Percentiles rank a stretch among this genome's conserved stretches.
These are phyloP conservation scores for Tenodera sinensis DNA, from an alignment of 2,888 invertebrate genomes.

Conservation along the genomic window DNA sequence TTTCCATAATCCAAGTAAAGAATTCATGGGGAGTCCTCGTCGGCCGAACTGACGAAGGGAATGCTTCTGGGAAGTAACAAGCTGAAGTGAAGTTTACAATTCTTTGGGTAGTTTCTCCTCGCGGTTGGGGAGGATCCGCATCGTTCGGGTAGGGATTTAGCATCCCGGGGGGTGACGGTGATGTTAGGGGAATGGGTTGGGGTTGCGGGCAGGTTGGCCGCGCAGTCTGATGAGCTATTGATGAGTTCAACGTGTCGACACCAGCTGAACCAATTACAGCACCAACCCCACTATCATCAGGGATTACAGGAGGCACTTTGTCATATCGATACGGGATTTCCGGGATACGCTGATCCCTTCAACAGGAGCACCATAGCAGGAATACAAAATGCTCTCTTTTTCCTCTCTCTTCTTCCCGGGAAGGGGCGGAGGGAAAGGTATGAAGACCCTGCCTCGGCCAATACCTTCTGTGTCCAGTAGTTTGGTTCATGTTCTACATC, in stretches of 20 bases:
- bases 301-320: conserved; percentile 39
- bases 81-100: conserved; percentile 4
- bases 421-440: neutral
- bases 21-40: too few relatives aligned
- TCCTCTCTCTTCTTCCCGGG: neutral
- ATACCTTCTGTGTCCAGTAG: neutral
- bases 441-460: neutral
- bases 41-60: too few relatives aligned
- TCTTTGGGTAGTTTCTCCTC: neutral
- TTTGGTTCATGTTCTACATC: neutral
- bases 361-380: conserved; percentile 2
- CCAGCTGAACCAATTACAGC: conserved; percentile 63
- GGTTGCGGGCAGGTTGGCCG: conserved; percentile 40
- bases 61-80: neutral
- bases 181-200: neutral
- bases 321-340: conserved; percentile 47
- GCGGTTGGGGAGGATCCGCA: neutral
- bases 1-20: too few relatives aligned
- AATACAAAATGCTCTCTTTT: conserved; percentile 25
- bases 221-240: conserved; percentile 56
- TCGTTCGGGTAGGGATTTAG: conserved; percentile 4
- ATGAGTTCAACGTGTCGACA: conserved; percentile 58
- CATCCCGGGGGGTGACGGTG: conserved; percentile 8
- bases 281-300: conserved; percentile 38
- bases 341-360: conserved; percentile 25